Conservation (phyloP, 1,140 invertebrate genomes). For the Trichonephila clavipes region DNA sequence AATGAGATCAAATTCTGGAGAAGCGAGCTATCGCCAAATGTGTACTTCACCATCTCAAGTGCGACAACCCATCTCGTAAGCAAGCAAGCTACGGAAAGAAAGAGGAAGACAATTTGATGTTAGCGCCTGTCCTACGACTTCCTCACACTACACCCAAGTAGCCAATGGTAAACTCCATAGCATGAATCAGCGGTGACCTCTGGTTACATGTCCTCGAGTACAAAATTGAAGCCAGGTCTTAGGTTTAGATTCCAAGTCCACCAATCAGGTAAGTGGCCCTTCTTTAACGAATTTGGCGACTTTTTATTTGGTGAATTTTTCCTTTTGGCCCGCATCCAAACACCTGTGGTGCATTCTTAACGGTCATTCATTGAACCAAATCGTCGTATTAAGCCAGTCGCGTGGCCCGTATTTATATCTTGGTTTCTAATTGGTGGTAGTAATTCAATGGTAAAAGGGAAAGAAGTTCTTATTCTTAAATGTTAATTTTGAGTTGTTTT, state of each 20-base stretch:
- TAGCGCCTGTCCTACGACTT: neutral
- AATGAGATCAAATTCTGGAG: neutral
- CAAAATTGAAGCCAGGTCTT: neutral
- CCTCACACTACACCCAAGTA: neutral
- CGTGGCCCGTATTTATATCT: neutral
- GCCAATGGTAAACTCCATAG: neutral
- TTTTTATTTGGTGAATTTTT: conserved; percentile 18
- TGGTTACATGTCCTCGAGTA: neutral
- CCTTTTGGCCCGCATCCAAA: conserved; percentile 3
- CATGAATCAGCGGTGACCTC: neutral
- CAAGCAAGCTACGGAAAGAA: conserved; percentile 8
- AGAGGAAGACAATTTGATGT: conserved; percentile 22
- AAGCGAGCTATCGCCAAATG: neutral
- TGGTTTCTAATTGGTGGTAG: neutral
- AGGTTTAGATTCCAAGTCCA: neutral
- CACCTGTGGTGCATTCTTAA: neutral
- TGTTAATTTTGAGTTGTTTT: too few species aligned
- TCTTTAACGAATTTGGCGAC: conserved; percentile 3
- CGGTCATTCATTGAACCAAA: conserved; percentile 4
- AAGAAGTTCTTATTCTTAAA: neutral
- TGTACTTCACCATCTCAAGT: neutral
- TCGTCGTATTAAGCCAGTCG: neutral
- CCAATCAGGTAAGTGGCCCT: neutral
- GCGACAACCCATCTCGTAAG: neutral
- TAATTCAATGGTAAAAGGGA: neutral